Evolutionary conservation across 2,797 vertebrate species (phyloP).

Genomic region (Pseudocheirus occidentalis): DNA sequence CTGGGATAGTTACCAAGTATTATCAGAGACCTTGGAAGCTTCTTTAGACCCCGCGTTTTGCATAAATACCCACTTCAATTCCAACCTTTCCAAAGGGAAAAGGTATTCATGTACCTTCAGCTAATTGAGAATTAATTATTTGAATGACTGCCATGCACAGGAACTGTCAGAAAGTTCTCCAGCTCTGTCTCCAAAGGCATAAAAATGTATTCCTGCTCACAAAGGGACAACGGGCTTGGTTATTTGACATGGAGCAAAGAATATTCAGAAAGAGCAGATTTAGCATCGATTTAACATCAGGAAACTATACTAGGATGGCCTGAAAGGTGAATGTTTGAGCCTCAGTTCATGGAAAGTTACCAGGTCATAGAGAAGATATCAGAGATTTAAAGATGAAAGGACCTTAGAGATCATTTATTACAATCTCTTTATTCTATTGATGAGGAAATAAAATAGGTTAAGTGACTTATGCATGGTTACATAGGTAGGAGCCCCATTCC

Average conservation of each 20-base stretch:
- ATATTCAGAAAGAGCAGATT: not conserved
- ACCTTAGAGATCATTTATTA: not conserved
- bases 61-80: not conserved
- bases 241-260: not conserved
- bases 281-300: not conserved
- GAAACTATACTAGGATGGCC: not conserved
- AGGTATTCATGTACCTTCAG: conserved; percentile 2
- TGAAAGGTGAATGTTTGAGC: not conserved
- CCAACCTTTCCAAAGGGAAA: not conserved
- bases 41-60: not conserved
- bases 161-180: not conserved
- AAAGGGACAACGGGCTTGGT: not conserved
- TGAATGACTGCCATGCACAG: not conserved
- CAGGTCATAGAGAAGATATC: not conserved
- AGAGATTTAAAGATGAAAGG: not conserved
- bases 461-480: not conserved
- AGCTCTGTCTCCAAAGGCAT: not conserved
- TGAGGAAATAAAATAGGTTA: not conserved
- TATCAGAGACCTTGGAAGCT: not conserved
- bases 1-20: not conserved
- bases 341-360: not conserved
- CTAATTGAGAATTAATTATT: not conserved
- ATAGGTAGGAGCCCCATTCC: not conserved
- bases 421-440: not conserved
- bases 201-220: not conserved